Evolutionary conservation across 2,797 vertebrate species (phyloP), one percentile per base, ranked within the genome.

Genomic region (Acipenser ruthenus): DNA sequence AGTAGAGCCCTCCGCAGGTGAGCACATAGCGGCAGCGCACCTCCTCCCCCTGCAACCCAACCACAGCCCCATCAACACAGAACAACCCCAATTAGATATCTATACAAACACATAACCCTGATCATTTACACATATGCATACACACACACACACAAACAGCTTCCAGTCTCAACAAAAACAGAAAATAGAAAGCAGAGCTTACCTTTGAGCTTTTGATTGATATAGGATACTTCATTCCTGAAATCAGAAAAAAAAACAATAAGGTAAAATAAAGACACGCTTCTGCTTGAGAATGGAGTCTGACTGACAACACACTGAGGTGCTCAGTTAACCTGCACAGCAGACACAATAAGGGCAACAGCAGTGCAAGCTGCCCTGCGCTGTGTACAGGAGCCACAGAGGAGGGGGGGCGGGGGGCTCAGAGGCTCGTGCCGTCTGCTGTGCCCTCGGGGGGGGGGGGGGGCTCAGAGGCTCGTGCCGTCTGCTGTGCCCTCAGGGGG

Each of bases 1-100:
- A 96, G 80, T 94, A 86, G 1, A 99, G 91, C 1, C 96, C 96
- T 0, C 93, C 95, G 50, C 96, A 99, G 62, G 94, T 91, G 75
- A 99, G 69, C 1, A 94, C 74, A n/a, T 93, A 93, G 8, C 80
- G 87, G 67, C 94, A 95, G 0, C 9, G 82, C 72, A 98, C 77
- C 72, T 93, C 89, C 7, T 87, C 78, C n/a, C 89, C 93, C 96
- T 97, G 71, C 8, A 0, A 1, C 49, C 7, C 23, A 37, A 37
- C 23, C 60, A 64, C 50, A 69, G 51, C 71, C 63, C 65, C 66
- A 64, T 10, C 8, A 18, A 58, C 56, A 64, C 60, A 63, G 51
- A 53, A 48, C 62, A 62, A 64, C 62, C 50, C 50, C 10, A 49
- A 68, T 47, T 10, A n/a, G 23, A 37, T 37, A 55, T 49, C 50